These are phyloP conservation scores for Deroplatys truncata DNA, from an alignment of 2,888 invertebrate species.

Conservation along the genomic window DNA sequence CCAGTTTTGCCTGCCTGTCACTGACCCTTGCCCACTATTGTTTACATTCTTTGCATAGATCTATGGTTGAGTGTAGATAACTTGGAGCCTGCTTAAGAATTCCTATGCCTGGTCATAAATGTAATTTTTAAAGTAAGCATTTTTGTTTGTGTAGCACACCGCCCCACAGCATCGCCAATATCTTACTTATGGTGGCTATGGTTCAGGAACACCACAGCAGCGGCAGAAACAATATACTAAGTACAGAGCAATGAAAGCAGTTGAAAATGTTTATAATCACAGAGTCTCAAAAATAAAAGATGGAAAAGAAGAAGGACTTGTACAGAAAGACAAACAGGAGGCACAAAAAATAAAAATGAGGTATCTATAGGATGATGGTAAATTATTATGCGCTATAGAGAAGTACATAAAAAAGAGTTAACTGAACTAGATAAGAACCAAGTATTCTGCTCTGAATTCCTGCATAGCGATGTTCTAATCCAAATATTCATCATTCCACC, in stretches of 20 bases:
- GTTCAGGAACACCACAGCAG: constrained; percentile 72
- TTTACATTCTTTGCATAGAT: no score
- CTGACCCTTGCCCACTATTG: no score
- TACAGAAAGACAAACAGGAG: constrained; percentile 57
- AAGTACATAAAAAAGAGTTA: no score
- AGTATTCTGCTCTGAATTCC: no score
- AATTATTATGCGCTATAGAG: background rate
- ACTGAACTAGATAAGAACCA: no score
- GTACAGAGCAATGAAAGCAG: constrained; percentile 63
- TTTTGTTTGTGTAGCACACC: constrained; percentile 58
- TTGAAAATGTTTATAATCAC: constrained; percentile 59
- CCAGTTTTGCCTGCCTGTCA: no score
- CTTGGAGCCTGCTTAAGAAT: no score
- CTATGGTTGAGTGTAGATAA: no score
- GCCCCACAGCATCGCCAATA: constrained; percentile 87
- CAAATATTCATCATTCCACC: no score
- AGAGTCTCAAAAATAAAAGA: constrained; percentile 44
- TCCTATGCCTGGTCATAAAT: background rate
- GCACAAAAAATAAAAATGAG: constrained; percentile 71
- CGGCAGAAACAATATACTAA: constrained; percentile 74
- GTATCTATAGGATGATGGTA: constrained; percentile 38
- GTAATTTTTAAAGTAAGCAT: background rate
- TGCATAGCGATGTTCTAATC: no score
- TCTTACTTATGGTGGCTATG: constrained; percentile 72
- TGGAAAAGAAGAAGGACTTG: constrained; percentile 57